A percentile compares a stretch with the other conserved stretches of the same genome.
Conservation (phyloP, 2,797 vertebrate species). For the Macroramphosus scolopax region DNA sequence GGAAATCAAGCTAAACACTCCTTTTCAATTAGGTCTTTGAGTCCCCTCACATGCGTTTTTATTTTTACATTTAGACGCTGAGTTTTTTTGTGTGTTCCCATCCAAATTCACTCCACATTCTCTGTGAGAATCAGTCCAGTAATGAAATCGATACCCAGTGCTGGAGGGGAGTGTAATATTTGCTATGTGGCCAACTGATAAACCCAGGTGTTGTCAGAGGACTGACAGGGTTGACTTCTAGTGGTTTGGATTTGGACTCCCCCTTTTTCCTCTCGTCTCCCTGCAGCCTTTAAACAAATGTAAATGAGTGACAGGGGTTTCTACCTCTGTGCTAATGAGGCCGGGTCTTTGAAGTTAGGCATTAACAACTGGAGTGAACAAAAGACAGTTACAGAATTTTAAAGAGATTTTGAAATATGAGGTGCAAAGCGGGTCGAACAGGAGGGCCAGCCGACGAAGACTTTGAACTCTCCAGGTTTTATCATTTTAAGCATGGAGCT, state of each 20-base stretch:
- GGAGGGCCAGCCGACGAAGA: constrained; percentile 70
- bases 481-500: constrained; percentile 72
- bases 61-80: constrained; percentile 15
- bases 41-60: constrained; percentile 4
- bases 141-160: constrained; percentile 62
- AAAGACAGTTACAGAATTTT: constrained; percentile 85
- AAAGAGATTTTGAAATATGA: constrained; percentile 80
- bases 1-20: constrained; percentile 19
- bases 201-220: constrained; percentile 67
- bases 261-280: constrained; percentile 61
- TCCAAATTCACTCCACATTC: constrained; percentile 52
- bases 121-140: constrained; percentile 43
- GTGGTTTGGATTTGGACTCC: constrained; percentile 75
- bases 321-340: constrained; percentile 85
- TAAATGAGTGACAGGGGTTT: constrained; percentile 84
- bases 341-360: constrained; percentile 83
- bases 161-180: constrained; percentile 63
- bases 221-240: constrained; percentile 75
- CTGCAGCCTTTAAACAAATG: constrained; percentile 80
- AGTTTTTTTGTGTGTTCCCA: constrained; percentile 13
- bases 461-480: constrained; percentile 81
- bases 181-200: constrained; percentile 69
- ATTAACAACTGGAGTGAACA: constrained; percentile 84
- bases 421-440: constrained; percentile 75
- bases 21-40: constrained; percentile 33